Evolutionary conservation across 2,888 invertebrate species (phyloP).

Genomic region (Malacosoma neustria): DNA sequence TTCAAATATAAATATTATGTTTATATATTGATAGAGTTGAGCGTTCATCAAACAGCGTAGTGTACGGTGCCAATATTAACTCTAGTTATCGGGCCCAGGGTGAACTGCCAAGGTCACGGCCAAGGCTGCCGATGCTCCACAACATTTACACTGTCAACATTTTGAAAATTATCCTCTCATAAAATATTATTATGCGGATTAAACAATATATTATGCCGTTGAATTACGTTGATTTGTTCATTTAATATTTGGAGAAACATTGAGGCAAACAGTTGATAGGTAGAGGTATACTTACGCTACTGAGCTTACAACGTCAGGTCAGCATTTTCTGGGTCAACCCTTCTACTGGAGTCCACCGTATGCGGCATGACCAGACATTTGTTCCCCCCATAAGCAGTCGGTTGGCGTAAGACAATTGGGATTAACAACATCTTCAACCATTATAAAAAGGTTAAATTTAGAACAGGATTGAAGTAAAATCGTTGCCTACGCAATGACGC

Average conservation of each 20-base stretch:
- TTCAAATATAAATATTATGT: constrained; percentile 73
- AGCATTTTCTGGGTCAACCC: no score
- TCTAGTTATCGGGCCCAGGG: constrained; percentile 60
- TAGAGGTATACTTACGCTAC: constrained; percentile 7
- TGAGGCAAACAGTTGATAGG: neutral
- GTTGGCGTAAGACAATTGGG: no score
- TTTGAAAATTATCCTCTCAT: constrained; percentile 19
- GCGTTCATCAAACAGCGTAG: constrained; percentile 66
- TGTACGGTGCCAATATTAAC: constrained; percentile 72
- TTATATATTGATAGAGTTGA: constrained; percentile 73
- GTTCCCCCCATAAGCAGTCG: no score
- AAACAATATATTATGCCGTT: neutral
- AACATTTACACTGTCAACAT: constrained; percentile 45
- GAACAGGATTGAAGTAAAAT: no score
- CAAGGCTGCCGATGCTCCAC: constrained; percentile 29
- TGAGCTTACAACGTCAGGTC: no score
- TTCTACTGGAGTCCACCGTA: no score
- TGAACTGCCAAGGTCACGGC: constrained; percentile 61
- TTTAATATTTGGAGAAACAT: neutral
- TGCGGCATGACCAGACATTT: no score
- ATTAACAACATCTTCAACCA: no score
- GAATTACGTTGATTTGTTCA: neutral
- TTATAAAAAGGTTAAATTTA: no score
- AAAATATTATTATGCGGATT: neutral
- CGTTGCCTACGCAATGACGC: no score